Evolutionary conservation across 2,888 invertebrate species (phyloP), one percentile per base, ranked within the genome.

Genomic region (Morpho helenor): DNA sequence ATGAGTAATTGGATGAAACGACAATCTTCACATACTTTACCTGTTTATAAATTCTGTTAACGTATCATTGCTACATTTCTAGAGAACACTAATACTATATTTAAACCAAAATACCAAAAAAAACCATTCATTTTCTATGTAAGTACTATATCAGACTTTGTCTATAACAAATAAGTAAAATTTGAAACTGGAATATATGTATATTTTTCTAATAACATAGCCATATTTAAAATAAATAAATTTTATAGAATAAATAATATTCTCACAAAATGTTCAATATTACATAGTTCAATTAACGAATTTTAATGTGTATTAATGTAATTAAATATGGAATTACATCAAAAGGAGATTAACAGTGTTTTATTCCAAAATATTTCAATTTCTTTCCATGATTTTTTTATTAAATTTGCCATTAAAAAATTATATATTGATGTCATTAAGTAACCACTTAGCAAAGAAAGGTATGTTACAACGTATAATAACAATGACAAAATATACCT

Each of bases 111-210:
- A 57, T 48, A 55, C 54, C 54, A 55, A 59, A 53, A 52, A 52
- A 49, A 56, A 16, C 16, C 40, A 51, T 10, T 54, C 10, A 10
- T 47, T 53, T 46, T 50, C 50, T 31, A 46, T 50, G 42, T 60
- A 66, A 64, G 66, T 66, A 66, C 66, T 62, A 60, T 56, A n/a
- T 64, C 64, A 66, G 66, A 66, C 66, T 66, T 62, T 57, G 64
- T 66, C 62, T 57, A 51, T 60, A 64, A 52, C 49, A 55, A 63
- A 60, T 61, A 49, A 56, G 53, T 63, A 59, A 61, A 61, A 46
- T 49, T 48, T 44, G n/a, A 52, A 52, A 47, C n/a, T 52, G 31
- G 48, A 54, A 54, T 48, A 46, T 22, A 41, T 46, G n/a, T 39
- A 39, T 49, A 9, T 51, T 39, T 43, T 57, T 47, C 46, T 46